Evolutionary conservation across 2,888 invertebrate species (phyloP).

Genomic region (Rhopalosiphum nymphaeae): DNA sequence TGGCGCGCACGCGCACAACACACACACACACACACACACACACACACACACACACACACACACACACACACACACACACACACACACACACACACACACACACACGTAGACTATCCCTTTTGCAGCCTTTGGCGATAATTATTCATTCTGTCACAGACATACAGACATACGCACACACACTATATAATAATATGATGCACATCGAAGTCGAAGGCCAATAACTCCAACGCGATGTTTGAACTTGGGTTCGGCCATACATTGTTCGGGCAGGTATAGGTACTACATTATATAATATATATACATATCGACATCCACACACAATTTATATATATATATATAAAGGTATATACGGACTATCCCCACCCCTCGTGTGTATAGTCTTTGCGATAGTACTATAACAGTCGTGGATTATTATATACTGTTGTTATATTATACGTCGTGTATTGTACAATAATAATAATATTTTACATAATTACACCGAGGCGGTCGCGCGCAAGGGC

Average conservation of each 20-base stretch:
- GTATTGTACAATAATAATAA: background rate
- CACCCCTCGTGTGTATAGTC: background rate
- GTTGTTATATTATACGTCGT: background rate
- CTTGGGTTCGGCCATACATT: background rate
- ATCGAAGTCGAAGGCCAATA: slow-evolving; percentile 34
- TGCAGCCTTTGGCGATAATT: background rate
- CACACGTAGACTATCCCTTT: background rate
- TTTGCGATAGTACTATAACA: background rate
- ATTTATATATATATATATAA: no score
- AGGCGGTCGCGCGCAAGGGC: background rate
- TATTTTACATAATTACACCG: background rate
- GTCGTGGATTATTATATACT: background rate
- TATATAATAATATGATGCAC: background rate
- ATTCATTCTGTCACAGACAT: slow-evolving; percentile 10
- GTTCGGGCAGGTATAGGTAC: background rate
- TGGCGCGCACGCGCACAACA: background rate
- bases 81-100: background rate
- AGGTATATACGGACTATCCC: background rate
- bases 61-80: background rate
- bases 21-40: background rate
- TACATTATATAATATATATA: background rate
- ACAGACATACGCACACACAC: background rate
- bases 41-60: background rate
- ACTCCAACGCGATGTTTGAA: slow-evolving; percentile 17
- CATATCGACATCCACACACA: background rate